A percentile compares a stretch with the other conserved stretches of the same genome.
These are phyloP conservation scores for Athalia rosae DNA, from an alignment of 2,888 invertebrate genomes.

Conservation along the genomic window DNA sequence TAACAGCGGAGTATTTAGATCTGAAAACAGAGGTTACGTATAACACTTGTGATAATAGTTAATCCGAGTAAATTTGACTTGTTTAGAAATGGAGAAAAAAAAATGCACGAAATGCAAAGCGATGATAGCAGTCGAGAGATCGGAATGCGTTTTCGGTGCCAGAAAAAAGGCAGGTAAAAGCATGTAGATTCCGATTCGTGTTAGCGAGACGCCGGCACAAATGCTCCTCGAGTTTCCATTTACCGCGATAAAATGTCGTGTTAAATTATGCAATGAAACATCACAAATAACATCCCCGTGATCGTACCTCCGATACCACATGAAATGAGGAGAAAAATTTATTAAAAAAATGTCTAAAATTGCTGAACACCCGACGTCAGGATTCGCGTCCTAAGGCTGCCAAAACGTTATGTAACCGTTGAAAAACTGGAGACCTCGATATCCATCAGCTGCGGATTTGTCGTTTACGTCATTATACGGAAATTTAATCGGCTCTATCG, in stretches of 20 bases:
- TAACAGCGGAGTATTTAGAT: background rate
- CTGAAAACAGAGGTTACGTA: slow-evolving; percentile 37
- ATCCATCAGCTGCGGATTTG: slow-evolving; percentile 24
- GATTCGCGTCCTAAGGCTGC: slow-evolving; percentile 47
- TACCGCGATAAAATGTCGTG: background rate
- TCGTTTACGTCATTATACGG: background rate
- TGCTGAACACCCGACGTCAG: slow-evolving; percentile 56
- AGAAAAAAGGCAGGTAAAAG: slow-evolving; percentile 50
- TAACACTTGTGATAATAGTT: background rate
- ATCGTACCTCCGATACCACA: background rate
- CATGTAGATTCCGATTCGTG: slow-evolving; percentile 15
- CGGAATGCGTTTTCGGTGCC: slow-evolving; percentile 58
- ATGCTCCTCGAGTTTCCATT: background rate
- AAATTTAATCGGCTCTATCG: background rate
- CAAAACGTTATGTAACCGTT: slow-evolving; percentile 41
- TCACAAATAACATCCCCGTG: too few species aligned
- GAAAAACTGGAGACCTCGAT: slow-evolving; percentile 26
- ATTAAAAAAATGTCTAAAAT: slow-evolving; percentile 52
- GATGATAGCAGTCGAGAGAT: slow-evolving; percentile 56
- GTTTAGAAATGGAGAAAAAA: slow-evolving; percentile 19
- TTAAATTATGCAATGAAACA: background rate
- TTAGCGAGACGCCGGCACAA: slow-evolving; percentile 24
- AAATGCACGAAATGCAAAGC: slow-evolving; percentile 43
- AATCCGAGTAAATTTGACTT: background rate
- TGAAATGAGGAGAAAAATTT: slow-evolving; percentile 36